Conservation (phyloP, 2,113 vertebrate species). For the Etheostoma cragini region DNA sequence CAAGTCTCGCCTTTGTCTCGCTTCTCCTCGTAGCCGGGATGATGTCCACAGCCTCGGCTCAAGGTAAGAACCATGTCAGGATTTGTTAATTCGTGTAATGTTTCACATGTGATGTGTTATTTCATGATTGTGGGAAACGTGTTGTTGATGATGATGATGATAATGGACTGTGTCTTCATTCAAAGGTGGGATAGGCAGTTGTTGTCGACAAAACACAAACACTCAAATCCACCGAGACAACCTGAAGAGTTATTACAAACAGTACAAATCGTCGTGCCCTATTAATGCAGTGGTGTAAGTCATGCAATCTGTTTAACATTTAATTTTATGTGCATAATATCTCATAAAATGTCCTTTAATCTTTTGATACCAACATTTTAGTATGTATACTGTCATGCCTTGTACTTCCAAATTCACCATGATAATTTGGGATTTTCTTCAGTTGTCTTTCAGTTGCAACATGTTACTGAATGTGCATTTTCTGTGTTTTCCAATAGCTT, state of each 20-base stretch:
- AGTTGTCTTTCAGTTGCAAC: background rate
- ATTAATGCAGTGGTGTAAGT: conserved; percentile 76
- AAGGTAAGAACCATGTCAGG: conserved; percentile 43
- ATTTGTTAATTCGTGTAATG: background rate
- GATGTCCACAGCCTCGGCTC: conserved; percentile 33
- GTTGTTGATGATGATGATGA: background rate
- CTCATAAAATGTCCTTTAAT: background rate
- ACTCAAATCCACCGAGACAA: background rate
- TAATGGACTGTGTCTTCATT: conserved; percentile 3
- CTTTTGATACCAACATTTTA: background rate
- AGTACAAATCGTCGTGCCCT: conserved; percentile 41
- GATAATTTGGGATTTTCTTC: background rate
- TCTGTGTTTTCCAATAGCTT: conserved; percentile 69
- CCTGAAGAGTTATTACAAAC: conserved; percentile 55
- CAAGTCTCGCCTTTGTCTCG: background rate
- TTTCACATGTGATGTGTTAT: background rate
- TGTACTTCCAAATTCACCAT: background rate
- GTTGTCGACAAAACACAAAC: conserved; percentile 38
- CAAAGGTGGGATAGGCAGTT: conserved; percentile 56
- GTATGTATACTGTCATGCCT: background rate
- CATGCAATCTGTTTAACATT: background rate
- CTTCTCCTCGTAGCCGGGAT: conserved; percentile 45
- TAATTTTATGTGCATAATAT: background rate
- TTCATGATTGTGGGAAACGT: background rate
- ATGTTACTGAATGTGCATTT: conserved; percentile 2